These are phyloP conservation scores for Callionymus lyra DNA, from an alignment of 2,113 vertebrate genomes.

Conservation along the genomic window DNA sequence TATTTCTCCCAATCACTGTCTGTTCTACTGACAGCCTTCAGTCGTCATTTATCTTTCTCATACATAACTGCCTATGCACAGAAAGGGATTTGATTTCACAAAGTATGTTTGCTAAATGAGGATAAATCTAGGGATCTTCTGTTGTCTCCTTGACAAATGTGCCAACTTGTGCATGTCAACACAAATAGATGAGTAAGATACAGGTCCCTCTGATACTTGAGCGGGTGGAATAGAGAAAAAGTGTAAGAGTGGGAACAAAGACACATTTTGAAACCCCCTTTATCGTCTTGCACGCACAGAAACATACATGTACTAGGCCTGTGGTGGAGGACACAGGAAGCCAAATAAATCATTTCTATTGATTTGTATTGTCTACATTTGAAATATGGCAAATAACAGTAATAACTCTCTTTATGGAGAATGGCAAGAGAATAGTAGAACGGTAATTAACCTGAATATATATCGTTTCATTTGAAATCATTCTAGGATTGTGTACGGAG, in stretches of 20 bases:
- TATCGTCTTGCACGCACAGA: conserved; percentile 18
- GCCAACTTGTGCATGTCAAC: conserved; percentile 49
- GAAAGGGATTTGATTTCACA: conserved; percentile 9
- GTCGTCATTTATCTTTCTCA: conserved; percentile 18
- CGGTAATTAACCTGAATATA: not conserved
- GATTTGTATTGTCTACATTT: conserved; percentile 59
- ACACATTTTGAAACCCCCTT: conserved; percentile 27
- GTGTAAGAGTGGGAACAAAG: conserved; percentile 4
- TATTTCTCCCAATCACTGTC: not conserved
- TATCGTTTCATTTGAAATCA: not conserved
- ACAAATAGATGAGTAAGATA: conserved; percentile 49
- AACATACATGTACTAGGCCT: conserved; percentile 24
- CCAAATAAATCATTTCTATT: conserved; percentile 58
- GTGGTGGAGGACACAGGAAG: conserved; percentile 41
- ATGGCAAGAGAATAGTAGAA: not conserved
- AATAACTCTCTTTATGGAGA: conserved; percentile 47
- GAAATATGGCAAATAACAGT: conserved; percentile 50
- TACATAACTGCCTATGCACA: conserved; percentile 16
- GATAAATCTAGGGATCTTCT: conserved; percentile 27
- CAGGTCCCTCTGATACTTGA: conserved; percentile 24
- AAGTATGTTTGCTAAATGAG: not conserved
- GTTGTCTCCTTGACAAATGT: conserved; percentile 37
- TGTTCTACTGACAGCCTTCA: conserved; percentile 9
- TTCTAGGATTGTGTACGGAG: too few species aligned
- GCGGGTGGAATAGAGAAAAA: conserved; percentile 15